Conservation (phyloP, 2,888 invertebrate genomes). For the Chydorus sphaericus region DNA sequence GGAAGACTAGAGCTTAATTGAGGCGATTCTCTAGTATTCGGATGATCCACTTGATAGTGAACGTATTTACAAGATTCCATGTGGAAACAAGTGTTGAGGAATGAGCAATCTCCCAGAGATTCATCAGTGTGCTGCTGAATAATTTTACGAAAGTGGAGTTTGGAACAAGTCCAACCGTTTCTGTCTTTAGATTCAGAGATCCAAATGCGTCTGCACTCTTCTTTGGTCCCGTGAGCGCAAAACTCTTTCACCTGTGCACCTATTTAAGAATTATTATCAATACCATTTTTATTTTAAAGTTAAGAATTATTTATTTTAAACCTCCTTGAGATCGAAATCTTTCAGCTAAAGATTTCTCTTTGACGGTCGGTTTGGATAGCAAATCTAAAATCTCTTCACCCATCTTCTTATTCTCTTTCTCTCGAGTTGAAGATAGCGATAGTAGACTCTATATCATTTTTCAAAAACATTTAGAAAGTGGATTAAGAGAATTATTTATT, state of each 20-base stretch:
- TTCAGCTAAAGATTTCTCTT: slow-evolving; percentile 87
- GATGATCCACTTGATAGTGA: slow-evolving; percentile 81
- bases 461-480: slow-evolving; percentile 13
- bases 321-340: slow-evolving; percentile 91
- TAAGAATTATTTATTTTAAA: slow-evolving; percentile 8
- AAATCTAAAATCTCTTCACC: slow-evolving; percentile 91
- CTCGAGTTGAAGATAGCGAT: slow-evolving; percentile 84
- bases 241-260: slow-evolving; percentile 78
- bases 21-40: slow-evolving; percentile 22
- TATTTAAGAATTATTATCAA: slow-evolving; percentile 20
- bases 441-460: slow-evolving; percentile 48
- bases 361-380: slow-evolving; percentile 87
- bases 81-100: slow-evolving; percentile 95
- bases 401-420: slow-evolving; percentile 86
- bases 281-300: background rate
- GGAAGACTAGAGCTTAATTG: slow-evolving; percentile 7
- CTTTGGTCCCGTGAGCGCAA: slow-evolving; percentile 85
- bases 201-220: slow-evolving; percentile 51
- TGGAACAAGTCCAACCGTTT: slow-evolving; percentile 52
- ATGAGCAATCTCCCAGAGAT: slow-evolving; percentile 88
- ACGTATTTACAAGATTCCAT: slow-evolving; percentile 95
- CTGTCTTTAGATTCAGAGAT: slow-evolving; percentile 24
- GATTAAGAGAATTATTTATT: slow-evolving; percentile 1
- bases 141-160: slow-evolving; percentile 92
- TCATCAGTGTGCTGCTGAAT: slow-evolving; percentile 91